Evolutionary conservation across 2,888 invertebrate genomes (phyloP), one percentile per base, ranked within the genome.

Genomic region (Acanthococcus lagerstroemiae): DNA sequence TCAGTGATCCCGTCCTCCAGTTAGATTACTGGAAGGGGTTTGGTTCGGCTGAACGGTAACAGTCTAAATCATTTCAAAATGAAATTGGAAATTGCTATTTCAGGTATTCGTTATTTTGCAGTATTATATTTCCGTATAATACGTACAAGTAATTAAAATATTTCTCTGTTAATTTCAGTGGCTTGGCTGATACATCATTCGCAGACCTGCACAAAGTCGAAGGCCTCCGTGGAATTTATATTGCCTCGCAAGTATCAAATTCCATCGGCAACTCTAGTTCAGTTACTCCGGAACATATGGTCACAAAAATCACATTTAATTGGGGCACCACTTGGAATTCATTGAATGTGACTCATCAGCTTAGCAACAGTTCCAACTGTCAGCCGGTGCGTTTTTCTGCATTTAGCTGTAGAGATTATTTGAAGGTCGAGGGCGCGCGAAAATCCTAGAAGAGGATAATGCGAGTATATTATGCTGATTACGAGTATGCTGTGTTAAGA

Each of bases 141-240:
- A n/a, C n/a, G n/a, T n/a, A n/a, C n/a, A n/a, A n/a, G n/a, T n/a
- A n/a, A n/a, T n/a, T 30, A 30, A 30, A 1, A 37, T 37, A 37
- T 15, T n/a, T 37, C 19, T 58, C 25, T 48, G 25, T 69, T 57
- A 69, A 50, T 78, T 79, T 5, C 75, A 90, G 90, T 72, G 86
- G 86, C 69, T 83, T 87, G 5, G 82, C 86, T 0, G 87, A 88
- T 69, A 88, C 90, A 70, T 80, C 88, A 0, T 93, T 94, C 78
- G 88, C 89, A 2, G 94, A 94, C 74, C 77, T 94, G 1, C 90
- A 93, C 76, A 87, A 87, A 73, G 89, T 95, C 0, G 87, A 89
- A 75, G 93, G 93, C 0, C 77, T 94, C 56, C 81, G 85, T 52
- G 94, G 94, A 0, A 88, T 94, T 71, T 94, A 91, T 78, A 90